phyloP scores from a whole-genome alignment of 2,113 vertebrate species.

The Prinia subflava region DNA sequence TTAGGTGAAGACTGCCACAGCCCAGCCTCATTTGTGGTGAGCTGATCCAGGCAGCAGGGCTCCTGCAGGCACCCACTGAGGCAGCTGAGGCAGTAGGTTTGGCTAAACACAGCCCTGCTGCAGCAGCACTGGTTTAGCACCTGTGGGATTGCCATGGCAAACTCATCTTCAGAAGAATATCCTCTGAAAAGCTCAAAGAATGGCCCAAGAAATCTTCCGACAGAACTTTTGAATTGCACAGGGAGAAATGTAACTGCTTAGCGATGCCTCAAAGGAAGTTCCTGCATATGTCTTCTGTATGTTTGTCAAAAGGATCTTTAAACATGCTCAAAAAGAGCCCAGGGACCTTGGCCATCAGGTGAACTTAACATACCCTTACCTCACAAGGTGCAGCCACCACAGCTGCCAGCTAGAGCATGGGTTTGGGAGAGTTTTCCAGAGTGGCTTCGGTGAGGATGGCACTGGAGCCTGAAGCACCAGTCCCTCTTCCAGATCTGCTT shows the following conservation, averaged over 20 bases:
- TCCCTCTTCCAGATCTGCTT: neutral
- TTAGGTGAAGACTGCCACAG: neutral
- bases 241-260: neutral
- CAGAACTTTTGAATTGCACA: neutral
- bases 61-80: neutral
- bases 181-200: neutral
- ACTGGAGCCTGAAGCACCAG: accelerated
- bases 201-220: neutral
- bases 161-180: neutral
- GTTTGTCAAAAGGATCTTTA: neutral
- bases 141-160: neutral
- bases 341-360: neutral
- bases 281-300: neutral
- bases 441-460: neutral
- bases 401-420: neutral
- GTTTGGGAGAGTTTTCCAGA: neutral
- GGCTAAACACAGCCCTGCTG: neutral
- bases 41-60: neutral
- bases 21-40: neutral
- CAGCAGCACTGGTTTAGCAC: neutral
- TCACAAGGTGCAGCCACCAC: neutral
- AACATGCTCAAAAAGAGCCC: neutral
- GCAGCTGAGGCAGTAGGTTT: neutral
- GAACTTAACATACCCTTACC: neutral
- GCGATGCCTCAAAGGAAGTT: neutral